Conservation (phyloP, 2,113 vertebrate genomes). For the Otis tarda region DNA sequence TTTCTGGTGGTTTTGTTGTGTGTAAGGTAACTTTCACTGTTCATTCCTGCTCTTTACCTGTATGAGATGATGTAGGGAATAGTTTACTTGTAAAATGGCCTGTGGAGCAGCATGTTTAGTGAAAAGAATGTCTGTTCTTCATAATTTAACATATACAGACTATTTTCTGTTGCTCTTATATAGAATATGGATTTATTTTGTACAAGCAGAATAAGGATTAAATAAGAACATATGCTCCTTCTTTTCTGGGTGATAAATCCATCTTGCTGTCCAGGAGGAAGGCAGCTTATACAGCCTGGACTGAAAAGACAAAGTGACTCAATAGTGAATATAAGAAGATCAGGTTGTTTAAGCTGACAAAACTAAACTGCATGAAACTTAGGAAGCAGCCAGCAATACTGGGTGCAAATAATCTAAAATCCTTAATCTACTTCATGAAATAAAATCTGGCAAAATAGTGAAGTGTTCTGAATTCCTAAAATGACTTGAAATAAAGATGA, state of each 20-base stretch:
- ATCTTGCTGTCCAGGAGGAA: constrained; percentile 1
- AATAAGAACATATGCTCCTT: constrained; percentile 21
- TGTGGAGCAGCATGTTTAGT: not conserved
- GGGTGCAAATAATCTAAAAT: constrained; percentile 24
- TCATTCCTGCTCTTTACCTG: not conserved
- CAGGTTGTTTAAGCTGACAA: constrained; percentile 32
- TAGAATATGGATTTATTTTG: constrained; percentile 22
- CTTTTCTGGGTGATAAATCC: constrained; percentile 39
- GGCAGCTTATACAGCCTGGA: not conserved
- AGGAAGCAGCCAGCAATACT: constrained; percentile 5
- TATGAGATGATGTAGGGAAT: not conserved
- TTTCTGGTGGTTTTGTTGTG: not conserved
- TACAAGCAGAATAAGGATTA: constrained; percentile 4
- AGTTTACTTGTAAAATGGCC: not conserved
- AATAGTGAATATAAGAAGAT: constrained; percentile 13
- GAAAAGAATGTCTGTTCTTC: not conserved
- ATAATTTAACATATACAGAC: not conserved
- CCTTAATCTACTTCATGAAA: constrained; percentile 17
- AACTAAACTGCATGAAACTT: constrained; percentile 24
- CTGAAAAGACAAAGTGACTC: constrained; percentile 35
- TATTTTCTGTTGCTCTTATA: not conserved
- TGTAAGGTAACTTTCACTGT: not conserved
- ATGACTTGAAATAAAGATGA: not conserved
- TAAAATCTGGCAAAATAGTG: constrained; percentile 5
- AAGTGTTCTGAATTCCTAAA: constrained; percentile 22